Evolutionary conservation across 92 coral and sea anemone species (phyloP), one percentile per base, ranked within the genome.

Genomic region (Porites evermanni): DNA sequence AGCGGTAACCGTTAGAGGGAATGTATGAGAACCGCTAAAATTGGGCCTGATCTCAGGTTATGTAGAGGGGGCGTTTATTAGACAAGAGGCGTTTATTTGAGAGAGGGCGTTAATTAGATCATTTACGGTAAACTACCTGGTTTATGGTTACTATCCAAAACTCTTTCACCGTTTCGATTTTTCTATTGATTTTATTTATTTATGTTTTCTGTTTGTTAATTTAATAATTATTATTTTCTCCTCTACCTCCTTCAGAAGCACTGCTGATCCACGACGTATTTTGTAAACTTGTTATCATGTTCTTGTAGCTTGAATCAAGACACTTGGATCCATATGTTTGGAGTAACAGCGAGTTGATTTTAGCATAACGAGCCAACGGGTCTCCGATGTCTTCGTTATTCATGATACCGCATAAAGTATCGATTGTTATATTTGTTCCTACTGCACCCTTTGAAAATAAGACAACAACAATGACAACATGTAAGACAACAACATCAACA

Each of bases 161-260:
- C 44, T 32, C 44, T 2, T 32, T 32, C 44, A 32, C 4, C 4
- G 44, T 54, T 54, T 54, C 13, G 11, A 54, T 54, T 54, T 54
- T 54, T 54, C 60, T 54, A 12, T 9, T 9, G 14, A 9, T 9
- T 9, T 9, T 9, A 54, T 54, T 54, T 7, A 9, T 54, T 1
- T 2, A 54, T 10, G 14, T 54, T 10, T 54, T 13, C 12, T 54
- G 12, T 56, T 56, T 24, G 70, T 53, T 3, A 38, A 12, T 52
- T 8, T 56, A 26, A 47, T n/a, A 13, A n/a, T 18, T 0, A 2
- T n/a, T 7, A 26, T 19, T 67, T 8, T 16, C 53, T 79, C 95
- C 99, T 16, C 32, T 79, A 97, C 99, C 99, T 93, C 99, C 99
- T 77, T 97, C 99, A 18, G 98, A 87, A 58, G 98, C 98, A 86